Conservation (phyloP, 2,113 vertebrate genomes). For the Empidonax traillii region DNA sequence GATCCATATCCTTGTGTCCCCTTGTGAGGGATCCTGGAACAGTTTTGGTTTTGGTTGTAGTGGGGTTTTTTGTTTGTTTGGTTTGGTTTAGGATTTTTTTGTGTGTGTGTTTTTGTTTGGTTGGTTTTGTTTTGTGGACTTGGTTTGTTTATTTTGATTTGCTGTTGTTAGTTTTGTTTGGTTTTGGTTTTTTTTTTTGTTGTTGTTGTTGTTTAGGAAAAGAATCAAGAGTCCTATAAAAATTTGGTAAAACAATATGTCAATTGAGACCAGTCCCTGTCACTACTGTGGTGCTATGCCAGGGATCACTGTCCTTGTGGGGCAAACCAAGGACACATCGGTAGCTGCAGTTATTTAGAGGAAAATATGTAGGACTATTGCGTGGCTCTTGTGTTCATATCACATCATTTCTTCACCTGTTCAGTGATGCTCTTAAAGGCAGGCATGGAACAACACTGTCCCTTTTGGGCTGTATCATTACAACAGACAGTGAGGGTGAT, state of each 20-base stretch:
- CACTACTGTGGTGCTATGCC: background rate
- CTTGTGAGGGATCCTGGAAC: background rate
- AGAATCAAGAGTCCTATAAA: background rate
- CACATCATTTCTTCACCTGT: background rate
- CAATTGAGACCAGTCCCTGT: background rate
- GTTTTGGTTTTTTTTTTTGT: background rate
- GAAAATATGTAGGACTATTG: fast-evolving
- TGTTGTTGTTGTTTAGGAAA: background rate
- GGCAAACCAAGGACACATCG: background rate
- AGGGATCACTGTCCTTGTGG: background rate
- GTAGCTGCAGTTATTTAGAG: background rate
- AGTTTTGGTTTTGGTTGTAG: background rate
- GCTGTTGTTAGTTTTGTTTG: background rate
- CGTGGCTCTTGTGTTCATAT: background rate
- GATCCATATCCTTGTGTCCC: background rate
- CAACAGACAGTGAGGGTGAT: background rate
- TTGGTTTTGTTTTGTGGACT: too few species aligned
- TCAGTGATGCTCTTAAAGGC: background rate
- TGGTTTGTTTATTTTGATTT: background rate
- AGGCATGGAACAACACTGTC: background rate
- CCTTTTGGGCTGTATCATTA: background rate
- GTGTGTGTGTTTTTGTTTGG: background rate
- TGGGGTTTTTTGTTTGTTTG: background rate
- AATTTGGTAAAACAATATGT: background rate
- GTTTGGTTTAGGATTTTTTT: too few species aligned